phyloP scores from a whole-genome alignment of 2,797 vertebrate species.

The Neostethus bicornis region DNA sequence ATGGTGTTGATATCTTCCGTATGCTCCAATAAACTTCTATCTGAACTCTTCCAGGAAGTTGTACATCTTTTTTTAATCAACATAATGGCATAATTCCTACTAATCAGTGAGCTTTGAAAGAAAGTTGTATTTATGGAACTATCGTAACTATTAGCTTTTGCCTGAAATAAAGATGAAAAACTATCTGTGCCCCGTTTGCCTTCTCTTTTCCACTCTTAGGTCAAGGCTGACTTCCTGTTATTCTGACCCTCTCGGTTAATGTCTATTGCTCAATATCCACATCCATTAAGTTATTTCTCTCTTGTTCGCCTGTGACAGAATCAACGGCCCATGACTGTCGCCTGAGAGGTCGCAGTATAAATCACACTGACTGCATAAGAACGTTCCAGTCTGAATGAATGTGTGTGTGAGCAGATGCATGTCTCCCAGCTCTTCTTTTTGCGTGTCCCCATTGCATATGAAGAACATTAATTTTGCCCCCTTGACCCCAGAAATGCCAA shows the following conservation, averaged over 20 bases:
- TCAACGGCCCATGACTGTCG: constrained; percentile 71
- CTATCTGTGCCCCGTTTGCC: constrained; percentile 26
- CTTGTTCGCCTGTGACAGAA: constrained; percentile 68
- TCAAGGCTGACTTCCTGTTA: constrained; percentile 77
- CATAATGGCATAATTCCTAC: constrained; percentile 16
- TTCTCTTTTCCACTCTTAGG: constrained; percentile 39
- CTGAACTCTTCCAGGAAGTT: neutral
- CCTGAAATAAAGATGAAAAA: constrained; percentile 43
- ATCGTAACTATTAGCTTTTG: constrained; percentile 24
- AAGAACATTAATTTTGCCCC: constrained; percentile 68
- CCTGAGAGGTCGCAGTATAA: constrained; percentile 64
- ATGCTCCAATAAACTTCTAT: neutral
- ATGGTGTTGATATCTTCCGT: neutral
- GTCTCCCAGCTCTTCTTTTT: constrained; percentile 52
- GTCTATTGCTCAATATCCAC: constrained; percentile 68
- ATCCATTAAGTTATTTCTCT: constrained; percentile 71
- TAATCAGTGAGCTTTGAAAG: neutral
- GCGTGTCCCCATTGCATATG: constrained; percentile 63
- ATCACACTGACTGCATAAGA: constrained; percentile 55
- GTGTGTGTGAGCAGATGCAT: constrained; percentile 19
- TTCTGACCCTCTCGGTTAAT: constrained; percentile 66
- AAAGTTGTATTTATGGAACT: constrained; percentile 11
- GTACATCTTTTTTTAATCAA: constrained; percentile 3
- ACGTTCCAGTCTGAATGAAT: constrained; percentile 3
- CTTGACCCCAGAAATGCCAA: constrained; percentile 83